phyloP scores from a whole-genome alignment of 1,140 invertebrate genomes.

The Drosophila tsacasi region DNA sequence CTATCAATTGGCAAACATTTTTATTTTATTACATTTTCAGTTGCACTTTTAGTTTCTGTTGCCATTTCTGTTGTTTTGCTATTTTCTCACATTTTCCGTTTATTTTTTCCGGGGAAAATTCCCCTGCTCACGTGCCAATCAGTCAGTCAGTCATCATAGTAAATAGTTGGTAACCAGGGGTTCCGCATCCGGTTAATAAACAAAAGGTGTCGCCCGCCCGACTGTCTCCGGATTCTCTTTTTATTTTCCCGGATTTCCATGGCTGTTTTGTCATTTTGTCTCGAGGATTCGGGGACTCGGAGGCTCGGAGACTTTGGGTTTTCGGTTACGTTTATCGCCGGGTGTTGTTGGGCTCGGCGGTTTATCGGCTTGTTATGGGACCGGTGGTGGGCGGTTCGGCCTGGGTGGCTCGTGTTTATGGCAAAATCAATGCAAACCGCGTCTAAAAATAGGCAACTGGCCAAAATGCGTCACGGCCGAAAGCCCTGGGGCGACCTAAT shows the following conservation, averaged over 20 bases:
- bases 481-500: conserved; percentile 36
- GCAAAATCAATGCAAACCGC: conserved; percentile 43
- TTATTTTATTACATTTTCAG: conserved; percentile 41
- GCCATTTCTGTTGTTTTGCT: conserved; percentile 5
- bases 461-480: conserved; percentile 41
- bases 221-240: conserved; percentile 17
- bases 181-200: conserved; percentile 37
- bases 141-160: not conserved
- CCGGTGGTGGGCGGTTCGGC: not conserved
- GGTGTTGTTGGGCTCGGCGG: not conserved
- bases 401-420: conserved; percentile 30
- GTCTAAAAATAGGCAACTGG: conserved; percentile 45
- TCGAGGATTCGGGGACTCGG: not conserved
- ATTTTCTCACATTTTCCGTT: conserved; percentile 3
- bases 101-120: conserved; percentile 2
- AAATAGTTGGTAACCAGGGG: conserved; percentile 32
- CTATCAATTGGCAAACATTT: conserved; percentile 41
- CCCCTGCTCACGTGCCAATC: conserved; percentile 12
- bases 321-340: conserved; percentile 24
- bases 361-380: not conserved
- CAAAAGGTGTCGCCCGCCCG: conserved; percentile 42
- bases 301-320: not conserved
- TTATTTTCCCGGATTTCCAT: conserved; percentile 29
- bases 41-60: conserved; percentile 26
- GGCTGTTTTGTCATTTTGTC: conserved; percentile 10